phyloP scores from a whole-genome alignment of 2,888 invertebrate genomes.

The Notodonta dromedarius region DNA sequence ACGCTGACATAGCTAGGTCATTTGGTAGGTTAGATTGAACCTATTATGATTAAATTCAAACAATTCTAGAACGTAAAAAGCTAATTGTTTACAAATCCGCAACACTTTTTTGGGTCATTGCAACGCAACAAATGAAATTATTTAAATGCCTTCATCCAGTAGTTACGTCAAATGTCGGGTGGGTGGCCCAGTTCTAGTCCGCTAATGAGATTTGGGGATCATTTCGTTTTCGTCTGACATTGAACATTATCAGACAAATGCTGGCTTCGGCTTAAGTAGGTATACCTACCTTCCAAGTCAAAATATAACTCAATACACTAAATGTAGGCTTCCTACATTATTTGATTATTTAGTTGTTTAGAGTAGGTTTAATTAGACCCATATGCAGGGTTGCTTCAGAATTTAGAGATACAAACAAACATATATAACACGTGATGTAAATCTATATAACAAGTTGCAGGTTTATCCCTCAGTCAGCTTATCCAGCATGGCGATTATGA shows the following conservation, averaged over 20 bases:
- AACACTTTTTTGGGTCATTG: slow-evolving; percentile 1
- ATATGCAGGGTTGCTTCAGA: no score
- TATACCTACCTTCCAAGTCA: no score
- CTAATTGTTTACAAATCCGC: not conserved
- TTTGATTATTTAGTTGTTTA: no score
- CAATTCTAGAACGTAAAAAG: not conserved
- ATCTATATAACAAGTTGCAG: no score
- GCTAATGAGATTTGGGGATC: slow-evolving; percentile 31
- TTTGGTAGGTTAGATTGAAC: not conserved
- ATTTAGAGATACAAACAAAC: no score
- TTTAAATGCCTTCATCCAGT: slow-evolving; percentile 11
- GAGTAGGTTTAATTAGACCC: no score
- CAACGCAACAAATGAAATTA: not conserved
- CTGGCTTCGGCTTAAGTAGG: not conserved
- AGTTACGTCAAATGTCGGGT: slow-evolving; percentile 19
- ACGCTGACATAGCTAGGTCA: not conserved
- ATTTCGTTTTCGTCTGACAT: slow-evolving; percentile 24
- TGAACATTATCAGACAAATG: slow-evolving; percentile 13
- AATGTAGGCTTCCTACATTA: no score
- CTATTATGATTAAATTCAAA: not conserved
- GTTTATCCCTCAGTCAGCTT: no score
- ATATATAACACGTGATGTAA: no score
- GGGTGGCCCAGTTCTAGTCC: slow-evolving; percentile 25
- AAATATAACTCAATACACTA: no score
- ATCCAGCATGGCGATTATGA: no score